These are phyloP conservation scores for Harpagoxenus sublaevis DNA, from an alignment of 2,888 invertebrate species.

Conservation along the genomic window DNA sequence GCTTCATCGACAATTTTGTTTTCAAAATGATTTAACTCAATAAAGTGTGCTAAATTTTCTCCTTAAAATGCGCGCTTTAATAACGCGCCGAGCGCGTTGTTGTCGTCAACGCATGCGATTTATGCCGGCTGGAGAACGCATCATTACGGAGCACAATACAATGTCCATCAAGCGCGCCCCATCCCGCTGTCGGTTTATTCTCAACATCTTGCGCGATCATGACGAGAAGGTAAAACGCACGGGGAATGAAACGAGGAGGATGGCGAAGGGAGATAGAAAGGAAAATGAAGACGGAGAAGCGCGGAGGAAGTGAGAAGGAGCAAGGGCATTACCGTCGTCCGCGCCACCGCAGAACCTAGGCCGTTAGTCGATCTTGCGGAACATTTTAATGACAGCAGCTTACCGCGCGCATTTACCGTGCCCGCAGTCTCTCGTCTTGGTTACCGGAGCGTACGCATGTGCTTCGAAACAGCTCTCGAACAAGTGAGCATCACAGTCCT, in stretches of 20 bases:
- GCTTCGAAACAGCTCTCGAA: conserved; percentile 81
- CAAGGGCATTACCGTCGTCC: conserved; percentile 77
- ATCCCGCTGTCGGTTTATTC: conserved; percentile 71
- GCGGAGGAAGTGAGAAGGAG: conserved; percentile 60
- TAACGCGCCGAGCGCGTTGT: conserved; percentile 73
- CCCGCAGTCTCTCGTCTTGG: conserved; percentile 79
- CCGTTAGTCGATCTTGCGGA: conserved; percentile 85
- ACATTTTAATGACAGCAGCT: conserved; percentile 86
- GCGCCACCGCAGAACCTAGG: conserved; percentile 75
- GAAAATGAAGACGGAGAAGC: conserved; percentile 31
- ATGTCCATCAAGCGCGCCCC: conserved; percentile 81
- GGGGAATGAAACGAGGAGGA: conserved; percentile 38
- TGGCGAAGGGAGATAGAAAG: conserved; percentile 4
- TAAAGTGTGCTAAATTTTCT: conserved; percentile 61
- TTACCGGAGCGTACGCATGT: conserved; percentile 79
- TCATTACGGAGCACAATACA: conserved; percentile 82
- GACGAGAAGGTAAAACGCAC: conserved; percentile 53
- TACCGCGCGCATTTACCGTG: conserved; percentile 81
- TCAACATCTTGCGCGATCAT: conserved; percentile 66
- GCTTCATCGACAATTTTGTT: conserved; percentile 60
- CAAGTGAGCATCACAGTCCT: conserved; percentile 68
- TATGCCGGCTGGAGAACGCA: conserved; percentile 78
- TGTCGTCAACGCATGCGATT: conserved; percentile 73
- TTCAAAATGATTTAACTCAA: conserved; percentile 11
- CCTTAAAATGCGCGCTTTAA: conserved; percentile 74